These are phyloP conservation scores for Esox lucius DNA, from an alignment of 2,797 vertebrate genomes.

Conservation along the genomic window DNA sequence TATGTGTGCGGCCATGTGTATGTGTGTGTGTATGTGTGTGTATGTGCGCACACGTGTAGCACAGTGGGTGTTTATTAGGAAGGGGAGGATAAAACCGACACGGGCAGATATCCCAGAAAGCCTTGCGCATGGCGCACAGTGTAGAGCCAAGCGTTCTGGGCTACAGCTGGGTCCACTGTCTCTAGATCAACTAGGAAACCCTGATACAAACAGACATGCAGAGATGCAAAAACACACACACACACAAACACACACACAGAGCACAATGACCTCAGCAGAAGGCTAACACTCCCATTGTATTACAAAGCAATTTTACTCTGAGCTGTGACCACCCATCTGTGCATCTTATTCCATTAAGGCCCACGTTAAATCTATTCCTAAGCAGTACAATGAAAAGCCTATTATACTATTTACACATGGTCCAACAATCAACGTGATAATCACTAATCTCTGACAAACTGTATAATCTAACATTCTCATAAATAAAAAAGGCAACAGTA, in stretches of 20 bases:
- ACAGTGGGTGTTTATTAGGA: conserved; percentile 35
- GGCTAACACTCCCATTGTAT: neutral
- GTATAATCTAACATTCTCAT: too few species aligned
- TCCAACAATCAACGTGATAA: conserved; percentile 1
- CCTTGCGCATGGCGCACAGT: conserved; percentile 23
- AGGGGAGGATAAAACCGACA: conserved; percentile 33
- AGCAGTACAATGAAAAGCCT: neutral
- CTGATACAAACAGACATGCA: conserved; percentile 59
- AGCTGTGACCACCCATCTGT: neutral
- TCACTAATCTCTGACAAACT: neutral
- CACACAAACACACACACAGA: conserved; percentile 12
- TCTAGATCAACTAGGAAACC: conserved; percentile 54
- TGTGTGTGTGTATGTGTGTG: neutral
- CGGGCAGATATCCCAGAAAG: conserved; percentile 35
- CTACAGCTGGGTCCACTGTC: conserved; percentile 62
- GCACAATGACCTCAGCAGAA: neutral
- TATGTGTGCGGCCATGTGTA: neutral
- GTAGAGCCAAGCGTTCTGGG: conserved; percentile 46
- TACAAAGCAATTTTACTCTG: neutral
- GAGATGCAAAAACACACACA: conserved; percentile 5
- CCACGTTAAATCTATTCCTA: neutral
- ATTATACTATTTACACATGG: conserved; percentile 6
- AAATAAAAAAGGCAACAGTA: too few species aligned
- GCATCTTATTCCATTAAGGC: conserved; percentile 5
- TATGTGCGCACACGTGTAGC: neutral